Conservation (phyloP, 2,888 invertebrate species). For the Margaritifera margaritifera region DNA sequence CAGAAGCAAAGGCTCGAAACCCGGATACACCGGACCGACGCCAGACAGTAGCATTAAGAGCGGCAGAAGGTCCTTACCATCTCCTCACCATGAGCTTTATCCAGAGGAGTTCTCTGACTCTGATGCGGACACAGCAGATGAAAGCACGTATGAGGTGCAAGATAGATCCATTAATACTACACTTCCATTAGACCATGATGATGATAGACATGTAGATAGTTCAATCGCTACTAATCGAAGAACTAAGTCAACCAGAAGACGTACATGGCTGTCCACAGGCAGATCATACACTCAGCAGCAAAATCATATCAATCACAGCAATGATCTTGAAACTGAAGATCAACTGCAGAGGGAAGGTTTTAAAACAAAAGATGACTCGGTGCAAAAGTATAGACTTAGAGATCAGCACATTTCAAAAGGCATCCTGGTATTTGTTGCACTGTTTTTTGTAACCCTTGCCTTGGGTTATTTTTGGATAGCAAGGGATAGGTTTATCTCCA, state of each 20-base stretch:
- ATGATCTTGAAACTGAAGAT: conserved; percentile 11
- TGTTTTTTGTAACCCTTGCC: conserved; percentile 57
- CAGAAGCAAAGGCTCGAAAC: background rate
- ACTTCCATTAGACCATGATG: conserved; percentile 44
- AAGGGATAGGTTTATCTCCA: conserved; percentile 29
- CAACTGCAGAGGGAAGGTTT: conserved; percentile 12
- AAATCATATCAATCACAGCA: background rate
- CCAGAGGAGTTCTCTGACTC: conserved; percentile 58
- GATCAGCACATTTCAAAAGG: conserved; percentile 48
- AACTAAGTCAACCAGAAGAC: conserved; percentile 3
- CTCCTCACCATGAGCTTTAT: conserved; percentile 17
- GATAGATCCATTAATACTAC: conserved; percentile 61
- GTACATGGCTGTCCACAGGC: conserved; percentile 8
- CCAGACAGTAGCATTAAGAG: conserved; percentile 3
- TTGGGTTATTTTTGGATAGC: conserved; percentile 51
- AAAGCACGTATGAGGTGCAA: conserved; percentile 56
- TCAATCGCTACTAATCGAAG: conserved; percentile 1
- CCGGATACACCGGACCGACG: background rate
- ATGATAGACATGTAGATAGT: conserved; percentile 28
- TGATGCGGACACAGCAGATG: conserved; percentile 49
- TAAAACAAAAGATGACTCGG: conserved; percentile 12
- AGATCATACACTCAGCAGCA: conserved; percentile 3
- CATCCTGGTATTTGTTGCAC: conserved; percentile 44
- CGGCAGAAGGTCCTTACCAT: background rate
- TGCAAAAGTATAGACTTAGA: conserved; percentile 12